Percentiles rank a stretch among this genome's conserved stretches.
Evolutionary conservation across 2,113 vertebrate species (phyloP).

Genomic region (Semnornis frantzii): DNA sequence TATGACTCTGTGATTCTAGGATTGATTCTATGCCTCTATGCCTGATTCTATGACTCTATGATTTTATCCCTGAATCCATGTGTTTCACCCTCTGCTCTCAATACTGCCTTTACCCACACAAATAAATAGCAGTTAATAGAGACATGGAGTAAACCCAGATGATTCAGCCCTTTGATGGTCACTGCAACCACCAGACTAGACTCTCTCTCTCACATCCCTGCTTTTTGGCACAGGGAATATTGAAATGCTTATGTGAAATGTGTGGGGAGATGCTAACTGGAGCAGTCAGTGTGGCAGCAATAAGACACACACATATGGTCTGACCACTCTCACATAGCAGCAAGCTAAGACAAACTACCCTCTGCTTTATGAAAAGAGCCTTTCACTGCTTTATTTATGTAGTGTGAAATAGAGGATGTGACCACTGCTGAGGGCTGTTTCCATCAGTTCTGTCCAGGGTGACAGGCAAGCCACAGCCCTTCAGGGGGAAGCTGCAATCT

Average conservation of each 20-base stretch:
- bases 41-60: too few relatives aligned
- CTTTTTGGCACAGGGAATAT: neutral
- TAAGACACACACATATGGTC: neutral
- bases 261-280: neutral
- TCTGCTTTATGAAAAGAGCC: neutral
- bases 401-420: neutral
- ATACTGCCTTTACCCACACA: neutral
- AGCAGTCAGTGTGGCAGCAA: neutral
- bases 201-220: neutral
- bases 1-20: too few relatives aligned
- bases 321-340: neutral
- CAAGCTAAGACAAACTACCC: neutral
- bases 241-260: neutral
- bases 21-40: too few relatives aligned
- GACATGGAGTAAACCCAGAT: neutral
- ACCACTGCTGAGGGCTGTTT: neutral
- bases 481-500: neutral
- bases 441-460: neutral
- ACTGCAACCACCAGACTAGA: neutral
- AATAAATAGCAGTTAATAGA: neutral
- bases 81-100: neutral
- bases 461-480: neutral
- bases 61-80: too few relatives aligned
- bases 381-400: neutral
- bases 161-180: neutral